phyloP scores from a whole-genome alignment of 2,113 vertebrate genomes.

The Microcebus lehilahytsara region DNA sequence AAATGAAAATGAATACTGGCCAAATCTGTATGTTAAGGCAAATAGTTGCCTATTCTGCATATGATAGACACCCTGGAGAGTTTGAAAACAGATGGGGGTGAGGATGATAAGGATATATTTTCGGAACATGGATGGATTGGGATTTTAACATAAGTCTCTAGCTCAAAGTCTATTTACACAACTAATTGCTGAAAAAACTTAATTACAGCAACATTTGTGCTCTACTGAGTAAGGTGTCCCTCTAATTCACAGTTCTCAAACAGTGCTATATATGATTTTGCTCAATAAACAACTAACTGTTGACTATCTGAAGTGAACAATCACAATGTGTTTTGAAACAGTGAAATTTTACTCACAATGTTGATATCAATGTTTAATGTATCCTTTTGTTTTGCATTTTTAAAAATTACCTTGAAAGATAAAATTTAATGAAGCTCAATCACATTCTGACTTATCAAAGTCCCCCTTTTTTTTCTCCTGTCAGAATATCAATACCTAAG shows the following conservation, averaged over 20 bases:
- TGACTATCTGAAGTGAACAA: background rate
- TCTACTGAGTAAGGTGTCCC: background rate
- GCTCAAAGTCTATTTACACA: background rate
- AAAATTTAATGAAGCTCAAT: constrained; percentile 11
- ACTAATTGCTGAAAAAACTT: background rate
- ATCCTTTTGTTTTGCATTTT: background rate
- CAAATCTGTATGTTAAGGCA: background rate
- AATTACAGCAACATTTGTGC: background rate
- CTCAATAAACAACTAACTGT: background rate
- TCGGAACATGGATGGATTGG: background rate
- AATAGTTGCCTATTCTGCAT: background rate
- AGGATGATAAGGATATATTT: background rate
- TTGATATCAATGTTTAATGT: background rate
- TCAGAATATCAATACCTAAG: constrained; percentile 52
- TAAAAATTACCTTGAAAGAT: constrained; percentile 35
- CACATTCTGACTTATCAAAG: background rate
- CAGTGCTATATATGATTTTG: background rate
- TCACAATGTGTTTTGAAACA: background rate
- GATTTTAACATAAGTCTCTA: background rate
- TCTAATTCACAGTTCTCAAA: background rate
- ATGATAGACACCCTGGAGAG: background rate
- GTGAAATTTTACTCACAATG: background rate
- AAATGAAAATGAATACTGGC: background rate
- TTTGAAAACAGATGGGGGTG: background rate
- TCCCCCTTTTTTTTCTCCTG: background rate